Base-by-base conservation (phyloP, 2,113 vertebrate genomes). In the Muntiacus reevesi region DNA sequence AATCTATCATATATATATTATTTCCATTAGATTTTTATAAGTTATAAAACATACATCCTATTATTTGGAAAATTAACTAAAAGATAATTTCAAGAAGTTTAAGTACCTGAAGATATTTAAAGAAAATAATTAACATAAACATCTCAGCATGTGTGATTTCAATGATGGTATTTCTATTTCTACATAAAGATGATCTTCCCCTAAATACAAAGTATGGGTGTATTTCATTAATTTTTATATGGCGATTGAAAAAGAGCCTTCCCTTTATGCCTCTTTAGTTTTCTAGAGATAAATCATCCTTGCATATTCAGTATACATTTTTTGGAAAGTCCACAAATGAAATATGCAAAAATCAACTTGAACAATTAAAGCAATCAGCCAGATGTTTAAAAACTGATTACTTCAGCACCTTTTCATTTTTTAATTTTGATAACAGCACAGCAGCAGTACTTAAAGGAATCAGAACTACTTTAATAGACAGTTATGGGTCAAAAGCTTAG, bases 41-140 rank as follows among this genome's bases (percentile, higher is more conserved):
- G n/a, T 83, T 92, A 92, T 52, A 81, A 92, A 97, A 83, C 30
- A 52, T 21, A 74, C 3, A 93, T 16, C 45, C n/a, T 54, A 89
- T 54, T 28, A 79, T n/a, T 30, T 95, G 30, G 15, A 96, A 95
- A 87, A 88, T 87, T 36, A 97, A 91, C 2, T 40, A 40, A 95
- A 96, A 96, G 43, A 74, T 5, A 89, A 83, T 79, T 82, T 96
- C 36, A 86, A 84, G 30, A 94, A 59, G 52, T 88, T 93, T 57
- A 97, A 83, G 67, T 47, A 89, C 64, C 19, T 50, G 57, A 95
- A 89, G 3, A 43, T 57, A 97, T 40, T 81, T 79, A 85, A 96
- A 89, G 21, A 15, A 64, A 96, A 54, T 82, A 86, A 96, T 52
- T 78, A 74, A 95, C 36, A 88, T 47, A 81, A 83, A 96, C 0